Evolutionary conservation across 2,113 vertebrate species (phyloP), one percentile per base, ranked within the genome.

Genomic region (Danionella cerebrum): DNA sequence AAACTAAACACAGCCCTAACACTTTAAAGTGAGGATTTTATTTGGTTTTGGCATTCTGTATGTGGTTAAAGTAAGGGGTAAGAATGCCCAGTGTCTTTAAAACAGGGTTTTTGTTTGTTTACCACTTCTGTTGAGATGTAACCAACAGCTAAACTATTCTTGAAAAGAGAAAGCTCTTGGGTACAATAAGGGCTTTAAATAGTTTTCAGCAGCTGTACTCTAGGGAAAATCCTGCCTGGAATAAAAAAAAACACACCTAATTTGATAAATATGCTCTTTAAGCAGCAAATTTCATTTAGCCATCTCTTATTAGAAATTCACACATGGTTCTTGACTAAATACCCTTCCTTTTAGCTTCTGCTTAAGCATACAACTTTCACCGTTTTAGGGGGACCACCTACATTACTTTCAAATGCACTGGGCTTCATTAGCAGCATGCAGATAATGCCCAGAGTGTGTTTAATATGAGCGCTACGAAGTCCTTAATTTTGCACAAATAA

Each of bases 241-340:
- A 85, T n/a, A 81, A 53, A 53, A 35, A 54, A 62, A 63, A 48
- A 21, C 7, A 1, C 76, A 88, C 85, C 84, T 86, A 82, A 88
- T 89, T 89, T 89, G 85, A 89, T 86, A 84, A 86, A 85, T 85
- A 84, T 89, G 80, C 86, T 87, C 84, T 86, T 88, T 85, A 88
- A 83, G 84, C 81, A 53, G 77, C 75, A 70, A 65, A 82, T 85
- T 76, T 80, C 76, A 63, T 83, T 86, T 87, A 84, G 80, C 84
- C 76, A 76, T 65, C 69, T 72, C 80, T 84, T 82, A 86, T 89
- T 87, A 85, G 70, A 71, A 75, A 86, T 89, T 85, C 70, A 79
- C 78, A 81, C 35, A 78, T 75, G 75, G 79, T 71, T 66, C 70
- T 79, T 77, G 65, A 83, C 83, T 87, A 84, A 86, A 85, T 85